Evolutionary conservation across 2,888 invertebrate species (phyloP).

Genomic region (Aphodius sticticus): DNA sequence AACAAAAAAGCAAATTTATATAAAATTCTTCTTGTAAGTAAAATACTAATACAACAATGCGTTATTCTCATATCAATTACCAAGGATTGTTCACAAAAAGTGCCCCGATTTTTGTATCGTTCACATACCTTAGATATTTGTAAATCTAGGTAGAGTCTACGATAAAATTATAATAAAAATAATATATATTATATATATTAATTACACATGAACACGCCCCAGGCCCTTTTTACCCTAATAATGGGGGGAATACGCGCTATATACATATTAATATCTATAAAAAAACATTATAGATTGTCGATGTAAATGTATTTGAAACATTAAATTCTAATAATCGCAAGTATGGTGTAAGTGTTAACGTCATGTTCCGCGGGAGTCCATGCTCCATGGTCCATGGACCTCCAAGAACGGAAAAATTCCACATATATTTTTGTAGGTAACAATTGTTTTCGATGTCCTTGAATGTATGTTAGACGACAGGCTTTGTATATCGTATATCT

Average conservation of each 20-base stretch:
- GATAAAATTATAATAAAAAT: slow-evolving; percentile 13
- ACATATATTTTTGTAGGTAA: slow-evolving; percentile 32
- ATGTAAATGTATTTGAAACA: neutral
- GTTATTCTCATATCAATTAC: neutral
- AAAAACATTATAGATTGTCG: neutral
- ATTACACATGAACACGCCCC: slow-evolving; percentile 8
- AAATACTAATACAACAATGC: neutral
- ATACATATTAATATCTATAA: slow-evolving; percentile 16
- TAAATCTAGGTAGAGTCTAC: slow-evolving; percentile 25
- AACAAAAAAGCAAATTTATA: no score
- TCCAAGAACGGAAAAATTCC: slow-evolving; percentile 25
- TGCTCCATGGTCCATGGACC: slow-evolving; percentile 7
- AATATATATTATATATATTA: slow-evolving; percentile 9
- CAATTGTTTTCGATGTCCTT: neutral
- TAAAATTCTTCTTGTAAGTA: no score
- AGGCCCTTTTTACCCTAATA: neutral
- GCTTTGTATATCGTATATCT: slow-evolving; percentile 13
- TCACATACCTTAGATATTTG: slow-evolving; percentile 33
- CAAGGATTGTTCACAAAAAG: slow-evolving; percentile 46
- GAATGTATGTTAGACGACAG: neutral
- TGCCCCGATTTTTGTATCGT: slow-evolving; percentile 49
- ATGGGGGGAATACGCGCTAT: slow-evolving; percentile 21
- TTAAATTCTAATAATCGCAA: neutral
- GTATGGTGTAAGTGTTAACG: slow-evolving; percentile 10
- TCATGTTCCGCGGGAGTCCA: slow-evolving; percentile 5